Evolutionary conservation across 2,888 invertebrate species (phyloP).

Genomic region (Trissonchulus latispiculum): DNA sequence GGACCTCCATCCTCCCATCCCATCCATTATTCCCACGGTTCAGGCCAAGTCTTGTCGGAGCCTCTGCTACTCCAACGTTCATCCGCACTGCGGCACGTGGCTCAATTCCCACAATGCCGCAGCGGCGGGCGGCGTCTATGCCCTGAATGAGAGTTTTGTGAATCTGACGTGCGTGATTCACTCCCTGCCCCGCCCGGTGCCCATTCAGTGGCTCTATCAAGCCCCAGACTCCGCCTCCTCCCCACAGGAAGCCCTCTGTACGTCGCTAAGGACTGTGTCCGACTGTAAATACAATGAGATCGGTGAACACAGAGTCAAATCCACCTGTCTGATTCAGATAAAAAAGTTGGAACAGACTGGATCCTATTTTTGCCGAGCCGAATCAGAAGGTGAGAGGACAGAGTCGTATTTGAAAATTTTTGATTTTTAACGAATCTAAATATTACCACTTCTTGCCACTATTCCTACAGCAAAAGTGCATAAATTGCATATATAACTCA

Average conservation of each 20-base stretch:
- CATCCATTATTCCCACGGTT: no score
- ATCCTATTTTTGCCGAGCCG: conserved; percentile 2
- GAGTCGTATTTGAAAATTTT: no score
- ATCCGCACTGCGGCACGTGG: conserved; percentile 22
- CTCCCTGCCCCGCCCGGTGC: conserved; percentile 18
- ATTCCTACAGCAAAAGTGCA: no score
- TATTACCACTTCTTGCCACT: no score
- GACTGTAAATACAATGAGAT: conserved; percentile 14
- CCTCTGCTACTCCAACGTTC: not conserved
- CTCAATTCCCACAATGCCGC: conserved; percentile 8
- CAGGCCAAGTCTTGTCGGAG: conserved; percentile 1
- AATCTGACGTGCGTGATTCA: conserved; percentile 17
- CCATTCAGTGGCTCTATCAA: conserved; percentile 10
- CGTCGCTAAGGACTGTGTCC: conserved; percentile 13
- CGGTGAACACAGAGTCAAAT: conserved; percentile 17
- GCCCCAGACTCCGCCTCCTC: not conserved
- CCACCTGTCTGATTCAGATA: conserved; percentile 8
- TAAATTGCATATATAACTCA: no score
- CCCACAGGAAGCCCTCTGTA: not conserved
- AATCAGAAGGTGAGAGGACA: not conserved
- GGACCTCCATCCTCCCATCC: no score
- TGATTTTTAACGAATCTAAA: no score
- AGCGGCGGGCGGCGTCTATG: conserved; percentile 9
- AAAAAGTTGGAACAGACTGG: conserved; percentile 14
- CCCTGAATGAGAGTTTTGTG: not conserved